Conservation (phyloP, 2,888 invertebrate species). For the Rhamphomyia laevipes region DNA sequence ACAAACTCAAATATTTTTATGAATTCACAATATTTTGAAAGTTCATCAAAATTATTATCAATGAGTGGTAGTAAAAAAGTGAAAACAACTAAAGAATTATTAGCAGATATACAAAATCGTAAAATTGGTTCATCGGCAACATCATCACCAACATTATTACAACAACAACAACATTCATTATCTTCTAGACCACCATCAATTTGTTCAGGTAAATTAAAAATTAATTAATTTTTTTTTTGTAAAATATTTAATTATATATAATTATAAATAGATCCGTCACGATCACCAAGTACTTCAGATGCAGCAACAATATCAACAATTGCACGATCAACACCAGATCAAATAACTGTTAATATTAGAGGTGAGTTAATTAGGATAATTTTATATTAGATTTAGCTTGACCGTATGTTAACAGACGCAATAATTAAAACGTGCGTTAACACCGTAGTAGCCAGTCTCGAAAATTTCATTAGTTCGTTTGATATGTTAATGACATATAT, state of each 20-base stretch:
- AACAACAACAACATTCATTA: constrained; percentile 16
- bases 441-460: too few species aligned
- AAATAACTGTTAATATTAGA: constrained; percentile 2
- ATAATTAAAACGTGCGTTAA: too few species aligned
- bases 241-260: neutral
- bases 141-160: constrained; percentile 19
- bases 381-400: too few species aligned
- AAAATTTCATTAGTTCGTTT: too few species aligned
- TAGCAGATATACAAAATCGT: constrained; percentile 35
- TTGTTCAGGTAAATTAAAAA: constrained; percentile 28
- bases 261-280: constrained; percentile 2
- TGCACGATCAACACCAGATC: constrained; percentile 19
- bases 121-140: constrained; percentile 21
- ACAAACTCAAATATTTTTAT: constrained; percentile 15
- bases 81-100: constrained; percentile 35
- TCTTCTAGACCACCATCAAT: constrained; percentile 19
- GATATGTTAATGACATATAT: too few species aligned
- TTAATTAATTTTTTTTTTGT: neutral
- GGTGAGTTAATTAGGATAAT: neutral
- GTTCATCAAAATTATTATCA: constrained; percentile 13
- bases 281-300: constrained; percentile 28
- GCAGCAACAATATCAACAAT: constrained; percentile 20
- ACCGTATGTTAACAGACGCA: too few species aligned
- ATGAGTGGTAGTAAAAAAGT: constrained; percentile 30
- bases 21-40: constrained; percentile 28